Conservation (phyloP, 2,888 invertebrate species). For the Coenonympha arcania region DNA sequence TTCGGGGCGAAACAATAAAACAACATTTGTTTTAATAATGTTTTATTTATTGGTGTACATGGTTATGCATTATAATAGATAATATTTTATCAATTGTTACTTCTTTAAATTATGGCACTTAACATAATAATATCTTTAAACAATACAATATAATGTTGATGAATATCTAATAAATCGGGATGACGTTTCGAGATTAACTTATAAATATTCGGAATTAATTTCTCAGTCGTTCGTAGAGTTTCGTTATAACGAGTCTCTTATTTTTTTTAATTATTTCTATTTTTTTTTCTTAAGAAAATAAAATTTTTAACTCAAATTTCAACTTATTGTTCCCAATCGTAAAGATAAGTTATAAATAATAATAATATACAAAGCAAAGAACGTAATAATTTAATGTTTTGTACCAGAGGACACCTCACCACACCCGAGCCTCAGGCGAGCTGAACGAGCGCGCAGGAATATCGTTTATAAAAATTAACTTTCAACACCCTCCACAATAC, state of each 20-base stretch:
- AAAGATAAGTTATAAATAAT: constrained; percentile 52
- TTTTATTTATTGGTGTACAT: constrained; percentile 74
- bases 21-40: constrained; percentile 54
- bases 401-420: constrained; percentile 70
- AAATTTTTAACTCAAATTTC: constrained; percentile 58
- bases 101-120: constrained; percentile 74
- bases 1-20: constrained; percentile 50
- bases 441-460: constrained; percentile 67
- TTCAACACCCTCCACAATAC: constrained; percentile 61
- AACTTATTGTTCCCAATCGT: constrained; percentile 70
- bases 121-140: constrained; percentile 63
- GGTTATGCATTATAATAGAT: constrained; percentile 70
- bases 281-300: constrained; percentile 61
- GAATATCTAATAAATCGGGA: constrained; percentile 55
- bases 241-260: constrained; percentile 60
- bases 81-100: constrained; percentile 70
- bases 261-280: constrained; percentile 43
- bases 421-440: constrained; percentile 39
- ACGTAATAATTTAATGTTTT: constrained; percentile 64
- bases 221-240: constrained; percentile 73
- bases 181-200: constrained; percentile 52
- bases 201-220: constrained; percentile 65
- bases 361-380: constrained; percentile 50
- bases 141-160: constrained; percentile 52
- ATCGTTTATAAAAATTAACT: constrained; percentile 60